A percentile compares a stretch with the other conserved stretches of the same genome.
Conservation (phyloP, 2,113 vertebrate species). For the Miniopterus natalensis region DNA sequence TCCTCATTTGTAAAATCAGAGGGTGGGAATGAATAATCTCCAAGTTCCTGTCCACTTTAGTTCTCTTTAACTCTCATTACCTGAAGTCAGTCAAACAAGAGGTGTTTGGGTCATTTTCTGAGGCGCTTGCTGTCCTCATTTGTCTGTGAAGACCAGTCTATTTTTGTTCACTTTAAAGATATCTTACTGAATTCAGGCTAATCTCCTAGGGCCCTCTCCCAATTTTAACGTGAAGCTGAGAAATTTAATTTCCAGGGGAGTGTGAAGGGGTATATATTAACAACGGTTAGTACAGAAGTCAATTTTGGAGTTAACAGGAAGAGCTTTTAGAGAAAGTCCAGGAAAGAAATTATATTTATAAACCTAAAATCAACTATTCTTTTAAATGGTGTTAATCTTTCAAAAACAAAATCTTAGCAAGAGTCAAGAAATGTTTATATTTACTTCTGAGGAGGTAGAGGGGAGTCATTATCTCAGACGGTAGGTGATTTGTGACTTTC, state of each 20-base stretch:
- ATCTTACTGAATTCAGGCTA: constrained; percentile 33
- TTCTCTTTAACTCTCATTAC: constrained; percentile 37
- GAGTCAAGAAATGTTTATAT: constrained; percentile 39
- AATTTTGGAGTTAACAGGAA: constrained; percentile 24
- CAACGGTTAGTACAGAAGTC: constrained; percentile 19
- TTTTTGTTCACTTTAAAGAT: constrained; percentile 26
- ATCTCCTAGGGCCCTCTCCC: neutral
- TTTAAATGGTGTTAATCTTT: constrained; percentile 51
- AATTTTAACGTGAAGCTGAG: constrained; percentile 43
- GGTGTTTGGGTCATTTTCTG: constrained; percentile 13
- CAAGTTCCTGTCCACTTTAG: neutral
- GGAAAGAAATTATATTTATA: constrained; percentile 48
- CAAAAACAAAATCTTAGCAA: constrained; percentile 65
- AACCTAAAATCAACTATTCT: constrained; percentile 56
- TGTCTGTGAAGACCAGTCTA: constrained; percentile 8
- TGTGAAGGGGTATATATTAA: neutral
- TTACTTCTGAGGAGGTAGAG: neutral
- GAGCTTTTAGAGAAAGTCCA: neutral
- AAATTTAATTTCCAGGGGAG: constrained; percentile 37
- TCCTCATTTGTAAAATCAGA: neutral
- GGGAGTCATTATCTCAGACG: constrained; percentile 37
- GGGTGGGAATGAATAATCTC: neutral
- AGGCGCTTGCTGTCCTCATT: constrained; percentile 12
- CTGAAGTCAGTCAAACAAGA: neutral
- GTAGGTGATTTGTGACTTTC: constrained; percentile 28